Conservation (phyloP, 2,888 invertebrate genomes). For the Nephrocerus scutellatus region DNA sequence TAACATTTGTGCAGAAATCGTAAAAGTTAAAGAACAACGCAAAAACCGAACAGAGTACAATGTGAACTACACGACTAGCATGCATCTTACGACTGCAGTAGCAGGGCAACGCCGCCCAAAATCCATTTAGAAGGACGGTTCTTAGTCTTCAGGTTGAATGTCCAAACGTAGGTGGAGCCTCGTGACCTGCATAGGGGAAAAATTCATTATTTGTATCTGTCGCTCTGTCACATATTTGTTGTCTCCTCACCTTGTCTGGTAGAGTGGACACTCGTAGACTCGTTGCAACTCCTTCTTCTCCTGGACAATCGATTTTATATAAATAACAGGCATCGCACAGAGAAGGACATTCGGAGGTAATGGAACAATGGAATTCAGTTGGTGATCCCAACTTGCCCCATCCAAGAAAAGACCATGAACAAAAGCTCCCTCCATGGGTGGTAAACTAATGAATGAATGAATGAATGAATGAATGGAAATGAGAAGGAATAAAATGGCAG, state of each 20-base stretch:
- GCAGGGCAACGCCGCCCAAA: constrained; percentile 83
- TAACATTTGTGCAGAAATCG: too few species aligned
- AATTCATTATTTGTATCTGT: not conserved
- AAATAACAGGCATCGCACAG: constrained; percentile 86
- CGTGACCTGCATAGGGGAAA: constrained; percentile 52
- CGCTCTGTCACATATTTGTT: not conserved
- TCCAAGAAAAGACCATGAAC: constrained; percentile 87
- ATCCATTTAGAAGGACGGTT: constrained; percentile 89
- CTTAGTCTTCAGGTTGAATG: constrained; percentile 84
- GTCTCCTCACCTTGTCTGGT: constrained; percentile 68
- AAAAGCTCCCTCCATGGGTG: constrained; percentile 88
- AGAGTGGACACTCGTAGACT: constrained; percentile 89
- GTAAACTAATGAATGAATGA: constrained; percentile 50
- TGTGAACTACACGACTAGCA: not conserved
- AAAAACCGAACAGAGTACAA: not conserved
- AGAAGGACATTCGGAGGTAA: constrained; percentile 84
- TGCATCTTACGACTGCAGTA: constrained; percentile 77
- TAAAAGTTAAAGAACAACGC: too few species aligned
- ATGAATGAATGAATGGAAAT: too few species aligned
- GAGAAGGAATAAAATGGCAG: not conserved
- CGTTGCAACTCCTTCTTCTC: constrained; percentile 82
- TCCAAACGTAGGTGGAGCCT: constrained; percentile 93
- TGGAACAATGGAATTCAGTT: constrained; percentile 72
- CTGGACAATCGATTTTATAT: constrained; percentile 78
- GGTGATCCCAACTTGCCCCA: constrained; percentile 89